Base-by-base conservation (phyloP, 2,113 vertebrate species). In the Sorex fumeus region DNA sequence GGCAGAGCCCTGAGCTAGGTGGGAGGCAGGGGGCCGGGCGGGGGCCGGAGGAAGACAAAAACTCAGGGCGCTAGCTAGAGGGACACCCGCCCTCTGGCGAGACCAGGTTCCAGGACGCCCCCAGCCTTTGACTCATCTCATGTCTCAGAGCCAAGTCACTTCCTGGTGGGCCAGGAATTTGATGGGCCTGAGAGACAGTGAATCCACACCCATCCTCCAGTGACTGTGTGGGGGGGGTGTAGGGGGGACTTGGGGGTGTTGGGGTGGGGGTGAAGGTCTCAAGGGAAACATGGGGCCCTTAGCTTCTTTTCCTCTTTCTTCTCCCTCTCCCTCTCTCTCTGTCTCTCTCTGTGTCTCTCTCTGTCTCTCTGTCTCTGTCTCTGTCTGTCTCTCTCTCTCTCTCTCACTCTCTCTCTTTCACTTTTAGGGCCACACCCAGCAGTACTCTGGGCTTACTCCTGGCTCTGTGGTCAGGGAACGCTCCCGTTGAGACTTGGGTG, bases 101-200 rank as follows among this genome's bases (percentile, higher is more conserved):
- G 57, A n/a, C 15, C 32, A 3, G 15, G 21, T 36, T 62, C 77
- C 50, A 66, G 19, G 60, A 30, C 25, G 11, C 77, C 18, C 53
- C 4, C 9, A 81, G 53, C 74, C 69, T 32, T n/a, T 70, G 81
- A 91, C 10, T 94, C 82, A 80, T 3, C 10, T 43, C 8, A 6
- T 27, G 66, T 91, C 74, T 92, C 87, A 72, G 85, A 62, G 83
- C 81, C 50, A 72, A 64, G 90, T 91, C 94, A 86, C 47, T 88
- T 96, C 85, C 64, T 28, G 8, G n/a, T 30, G 69, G 78, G 30
- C 16, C 18, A 60, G 57, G 21, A 25, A 86, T 10, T 43, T 77
- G 40, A 60, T n/a, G 66, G 78, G 76, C 50, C 81, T 5, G 57
- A 93, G n/a, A 34, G 62, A 78, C 4, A n/a, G 36, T 81, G 12